Evolutionary conservation across 1,140 invertebrate species (phyloP).

Genomic region (Tribolium castaneum): DNA sequence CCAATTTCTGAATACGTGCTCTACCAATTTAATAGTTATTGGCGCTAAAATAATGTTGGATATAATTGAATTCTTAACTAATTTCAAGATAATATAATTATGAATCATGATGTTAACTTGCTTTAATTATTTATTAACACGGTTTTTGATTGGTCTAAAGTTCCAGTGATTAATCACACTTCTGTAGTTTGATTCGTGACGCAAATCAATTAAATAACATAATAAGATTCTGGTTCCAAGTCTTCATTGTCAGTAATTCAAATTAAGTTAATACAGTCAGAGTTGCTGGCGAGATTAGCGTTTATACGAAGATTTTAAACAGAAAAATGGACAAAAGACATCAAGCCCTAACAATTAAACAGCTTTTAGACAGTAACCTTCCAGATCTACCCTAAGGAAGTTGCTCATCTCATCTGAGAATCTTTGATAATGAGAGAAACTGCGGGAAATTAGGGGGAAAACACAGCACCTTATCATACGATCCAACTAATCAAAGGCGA

Average conservation of each 20-base stretch:
- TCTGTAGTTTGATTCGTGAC: neutral
- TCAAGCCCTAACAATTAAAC: neutral
- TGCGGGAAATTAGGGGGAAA: neutral
- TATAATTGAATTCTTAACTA: conserved; percentile 2
- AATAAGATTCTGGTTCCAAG: neutral
- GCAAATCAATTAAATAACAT: neutral
- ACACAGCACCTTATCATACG: neutral
- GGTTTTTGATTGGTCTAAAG: neutral
- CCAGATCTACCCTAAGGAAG: neutral
- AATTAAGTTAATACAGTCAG: neutral
- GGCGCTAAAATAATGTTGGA: neutral
- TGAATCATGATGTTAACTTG: neutral
- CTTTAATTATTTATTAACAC: neutral
- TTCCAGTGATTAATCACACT: neutral
- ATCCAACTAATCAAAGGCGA: neutral
- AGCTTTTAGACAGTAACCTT: neutral
- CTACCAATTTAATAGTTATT: neutral
- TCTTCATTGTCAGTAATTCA: neutral
- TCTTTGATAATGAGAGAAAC: too few species aligned
- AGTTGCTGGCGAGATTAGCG: neutral
- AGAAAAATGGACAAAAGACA: neutral
- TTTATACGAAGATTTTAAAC: neutral
- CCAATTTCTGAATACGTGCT: neutral
- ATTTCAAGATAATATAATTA: neutral
- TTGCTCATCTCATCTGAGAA: neutral